Conservation (phyloP, 2,888 invertebrate genomes). For the Conops quadrifasciatus region DNA sequence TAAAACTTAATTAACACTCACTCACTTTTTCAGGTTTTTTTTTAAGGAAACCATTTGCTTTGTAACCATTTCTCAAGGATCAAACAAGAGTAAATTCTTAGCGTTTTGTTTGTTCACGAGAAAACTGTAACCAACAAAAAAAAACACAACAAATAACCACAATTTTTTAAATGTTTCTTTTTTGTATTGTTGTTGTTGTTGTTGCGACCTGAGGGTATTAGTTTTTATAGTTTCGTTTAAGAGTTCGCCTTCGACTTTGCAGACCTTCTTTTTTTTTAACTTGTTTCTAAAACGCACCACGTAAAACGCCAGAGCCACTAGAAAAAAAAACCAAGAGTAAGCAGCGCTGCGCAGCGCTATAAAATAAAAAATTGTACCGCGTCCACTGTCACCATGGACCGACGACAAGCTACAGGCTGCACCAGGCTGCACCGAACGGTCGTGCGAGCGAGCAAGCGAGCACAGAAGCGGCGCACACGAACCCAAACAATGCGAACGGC, state of each 20-base stretch:
- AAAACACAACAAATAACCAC: background rate
- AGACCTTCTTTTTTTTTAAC: background rate
- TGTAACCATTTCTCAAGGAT: constrained; percentile 1
- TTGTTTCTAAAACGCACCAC: constrained; percentile 29
- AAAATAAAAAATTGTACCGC: constrained; percentile 53
- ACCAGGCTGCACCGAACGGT: constrained; percentile 36
- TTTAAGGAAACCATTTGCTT: background rate
- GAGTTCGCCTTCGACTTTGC: too few relatives aligned
- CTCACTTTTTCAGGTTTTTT: background rate
- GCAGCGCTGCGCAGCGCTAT: constrained; percentile 41
- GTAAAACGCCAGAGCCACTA: constrained; percentile 7
- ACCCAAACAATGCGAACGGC: constrained; percentile 38
- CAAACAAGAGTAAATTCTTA: background rate
- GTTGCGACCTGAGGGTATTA: background rate
- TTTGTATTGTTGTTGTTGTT: background rate
- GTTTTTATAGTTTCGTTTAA: constrained; percentile 9
- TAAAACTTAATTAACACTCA: background rate
- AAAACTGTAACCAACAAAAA: background rate
- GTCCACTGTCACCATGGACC: constrained; percentile 35
- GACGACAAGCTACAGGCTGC: constrained; percentile 31
- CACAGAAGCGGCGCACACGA: constrained; percentile 37
- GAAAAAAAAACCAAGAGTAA: background rate
- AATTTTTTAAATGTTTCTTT: background rate
- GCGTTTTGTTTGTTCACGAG: background rate
- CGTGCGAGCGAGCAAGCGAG: constrained; percentile 41